Conservation (phyloP, 2,113 vertebrate species). For the Lepisosteus oculatus region DNA sequence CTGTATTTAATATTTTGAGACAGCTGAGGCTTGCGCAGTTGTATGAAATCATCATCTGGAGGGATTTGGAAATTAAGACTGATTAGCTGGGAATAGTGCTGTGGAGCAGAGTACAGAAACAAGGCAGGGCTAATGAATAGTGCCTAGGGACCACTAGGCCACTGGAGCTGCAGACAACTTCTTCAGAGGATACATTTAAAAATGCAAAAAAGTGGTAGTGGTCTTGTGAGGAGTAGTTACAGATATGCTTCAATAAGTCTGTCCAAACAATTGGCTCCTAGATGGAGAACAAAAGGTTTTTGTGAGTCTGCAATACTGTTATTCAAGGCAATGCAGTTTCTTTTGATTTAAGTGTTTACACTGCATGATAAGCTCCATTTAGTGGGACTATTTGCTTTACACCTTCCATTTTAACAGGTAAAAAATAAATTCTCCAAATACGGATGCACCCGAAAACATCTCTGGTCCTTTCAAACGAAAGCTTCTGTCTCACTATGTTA, state of each 20-base stretch:
- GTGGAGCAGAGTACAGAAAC: constrained; percentile 9
- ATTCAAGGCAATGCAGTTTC: constrained; percentile 2
- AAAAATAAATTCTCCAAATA: too few species aligned
- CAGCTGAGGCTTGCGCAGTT: not conserved
- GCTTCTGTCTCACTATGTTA: too few species aligned
- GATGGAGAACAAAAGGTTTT: constrained; percentile 11
- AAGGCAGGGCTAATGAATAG: constrained; percentile 20
- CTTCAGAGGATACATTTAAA: not conserved
- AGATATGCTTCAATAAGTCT: constrained; percentile 4
- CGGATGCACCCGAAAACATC: too few species aligned
- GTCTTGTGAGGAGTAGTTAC: not conserved
- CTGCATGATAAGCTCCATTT: too few species aligned
- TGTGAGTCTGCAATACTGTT: not conserved
- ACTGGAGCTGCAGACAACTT: constrained; percentile 13
- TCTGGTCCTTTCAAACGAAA: too few species aligned
- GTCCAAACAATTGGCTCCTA: constrained; percentile 19
- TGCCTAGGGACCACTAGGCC: not conserved
- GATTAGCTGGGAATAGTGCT: constrained; percentile 23
- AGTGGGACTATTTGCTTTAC: too few species aligned
- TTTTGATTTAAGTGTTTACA: too few species aligned
- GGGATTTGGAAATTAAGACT: constrained; percentile 23
- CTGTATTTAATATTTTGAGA: constrained; percentile 5
- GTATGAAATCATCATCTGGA: not conserved
- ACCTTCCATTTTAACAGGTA: too few species aligned
- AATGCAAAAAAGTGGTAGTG: not conserved